These are phyloP conservation scores for Microcebus lehilahytsara DNA, from an alignment of 2,113 vertebrate species.

Conservation along the genomic window DNA sequence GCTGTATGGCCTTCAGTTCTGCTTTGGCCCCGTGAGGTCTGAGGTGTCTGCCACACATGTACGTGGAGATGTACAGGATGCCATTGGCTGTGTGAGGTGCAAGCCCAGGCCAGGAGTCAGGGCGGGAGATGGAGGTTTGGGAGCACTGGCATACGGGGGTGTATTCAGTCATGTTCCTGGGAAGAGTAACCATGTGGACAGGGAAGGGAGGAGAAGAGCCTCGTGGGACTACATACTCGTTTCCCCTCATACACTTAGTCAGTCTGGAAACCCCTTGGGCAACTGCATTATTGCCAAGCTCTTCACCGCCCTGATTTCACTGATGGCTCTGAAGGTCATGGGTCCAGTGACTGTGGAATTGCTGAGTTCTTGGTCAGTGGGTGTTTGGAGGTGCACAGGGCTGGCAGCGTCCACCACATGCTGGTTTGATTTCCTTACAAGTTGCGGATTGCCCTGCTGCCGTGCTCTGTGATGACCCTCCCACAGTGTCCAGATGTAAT, in stretches of 20 bases:
- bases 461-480: background rate
- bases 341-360: background rate
- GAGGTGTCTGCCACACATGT: background rate
- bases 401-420: background rate
- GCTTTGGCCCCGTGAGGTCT: background rate
- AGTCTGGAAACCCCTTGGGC: background rate
- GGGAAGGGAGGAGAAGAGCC: background rate
- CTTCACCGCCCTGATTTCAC: background rate
- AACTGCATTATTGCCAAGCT: no score
- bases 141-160: background rate
- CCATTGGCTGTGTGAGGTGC: background rate
- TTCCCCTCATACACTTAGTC: background rate
- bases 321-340: background rate
- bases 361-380: background rate
- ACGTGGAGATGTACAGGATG: background rate
- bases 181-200: background rate
- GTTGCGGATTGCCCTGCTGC: background rate
- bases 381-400: background rate
- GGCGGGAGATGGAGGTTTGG: background rate
- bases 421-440: background rate
- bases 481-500: background rate
- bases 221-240: accelerated
- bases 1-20: background rate
- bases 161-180: background rate
- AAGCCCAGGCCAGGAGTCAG: background rate